These are phyloP conservation scores for Drosophila meridionalis DNA, from an alignment of 2,888 invertebrate species.

Conservation along the genomic window DNA sequence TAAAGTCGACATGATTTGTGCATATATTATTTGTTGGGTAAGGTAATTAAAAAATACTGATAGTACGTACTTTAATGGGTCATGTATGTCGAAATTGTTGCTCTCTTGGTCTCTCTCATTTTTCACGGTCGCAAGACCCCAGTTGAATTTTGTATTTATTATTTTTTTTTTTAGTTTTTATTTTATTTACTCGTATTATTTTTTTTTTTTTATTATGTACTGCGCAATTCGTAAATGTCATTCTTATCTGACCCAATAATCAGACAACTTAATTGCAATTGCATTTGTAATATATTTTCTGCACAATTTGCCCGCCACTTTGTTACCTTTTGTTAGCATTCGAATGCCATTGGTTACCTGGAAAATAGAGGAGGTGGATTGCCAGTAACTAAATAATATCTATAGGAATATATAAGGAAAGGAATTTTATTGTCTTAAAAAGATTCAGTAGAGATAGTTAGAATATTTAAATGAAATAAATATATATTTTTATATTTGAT, in stretches of 20 bases:
- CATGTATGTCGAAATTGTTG: slow-evolving; percentile 6
- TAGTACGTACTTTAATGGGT: slow-evolving; percentile 32
- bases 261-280: slow-evolving; percentile 80
- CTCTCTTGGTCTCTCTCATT: neutral
- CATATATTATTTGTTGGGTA: slow-evolving; percentile 19
- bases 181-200: too few relatives aligned
- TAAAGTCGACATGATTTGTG: neutral
- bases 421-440: neutral
- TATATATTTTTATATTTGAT: too few relatives aligned
- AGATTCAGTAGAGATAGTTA: too few relatives aligned
- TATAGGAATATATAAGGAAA: too few relatives aligned
- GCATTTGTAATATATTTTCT: slow-evolving; percentile 63
- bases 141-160: neutral
- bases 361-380: neutral
- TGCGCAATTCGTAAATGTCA: slow-evolving; percentile 69
- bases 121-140: neutral
- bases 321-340: slow-evolving; percentile 31
- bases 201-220: slow-evolving; percentile 25
- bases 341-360: neutral
- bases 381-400: too few relatives aligned
- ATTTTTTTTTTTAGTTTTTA: neutral
- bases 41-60: slow-evolving; percentile 42
- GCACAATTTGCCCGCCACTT: slow-evolving; percentile 27
- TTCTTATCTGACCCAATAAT: slow-evolving; percentile 77
- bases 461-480: too few relatives aligned